Conservation (phyloP, 2,888 invertebrate genomes). For the Erebia epiphron region DNA sequence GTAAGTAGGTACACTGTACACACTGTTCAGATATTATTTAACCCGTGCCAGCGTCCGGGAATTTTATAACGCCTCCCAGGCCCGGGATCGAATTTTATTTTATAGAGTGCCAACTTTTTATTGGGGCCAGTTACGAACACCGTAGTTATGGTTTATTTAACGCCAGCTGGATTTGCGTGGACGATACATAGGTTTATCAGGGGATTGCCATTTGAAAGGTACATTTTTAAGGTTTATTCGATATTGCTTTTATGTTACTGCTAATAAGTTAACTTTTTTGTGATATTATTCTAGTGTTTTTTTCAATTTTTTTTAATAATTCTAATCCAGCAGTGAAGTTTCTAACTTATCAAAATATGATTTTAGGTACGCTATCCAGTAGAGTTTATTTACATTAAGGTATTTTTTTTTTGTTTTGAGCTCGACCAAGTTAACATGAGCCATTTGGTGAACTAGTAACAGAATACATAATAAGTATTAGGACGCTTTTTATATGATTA, state of each 20-base stretch:
- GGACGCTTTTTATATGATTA: no score
- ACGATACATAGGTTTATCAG: slow-evolving; percentile 31
- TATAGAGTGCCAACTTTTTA: slow-evolving; percentile 70
- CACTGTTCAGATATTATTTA: slow-evolving; percentile 45
- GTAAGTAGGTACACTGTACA: slow-evolving; percentile 1
- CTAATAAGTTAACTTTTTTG: not conserved
- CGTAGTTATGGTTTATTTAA: slow-evolving; percentile 77
- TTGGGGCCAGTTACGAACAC: slow-evolving; percentile 58
- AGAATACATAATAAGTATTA: no score
- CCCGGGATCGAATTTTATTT: slow-evolving; percentile 72
- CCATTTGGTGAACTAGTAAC: no score
- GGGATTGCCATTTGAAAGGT: slow-evolving; percentile 33
- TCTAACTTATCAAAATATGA: no score
- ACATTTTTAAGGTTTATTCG: slow-evolving; percentile 28
- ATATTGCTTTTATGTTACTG: slow-evolving; percentile 22
- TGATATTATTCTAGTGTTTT: not conserved
- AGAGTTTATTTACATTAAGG: no score
- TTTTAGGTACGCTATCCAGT: no score
- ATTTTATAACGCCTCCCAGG: slow-evolving; percentile 57
- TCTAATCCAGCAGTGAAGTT: no score
- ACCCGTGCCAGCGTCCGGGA: slow-evolving; percentile 55
- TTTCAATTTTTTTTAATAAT: not conserved
- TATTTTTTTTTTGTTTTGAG: no score
- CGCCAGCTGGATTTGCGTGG: slow-evolving; percentile 67
- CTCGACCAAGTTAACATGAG: no score